Evolutionary conservation across 2,888 invertebrate genomes (phyloP).

Genomic region (Lucinisca nassula): DNA sequence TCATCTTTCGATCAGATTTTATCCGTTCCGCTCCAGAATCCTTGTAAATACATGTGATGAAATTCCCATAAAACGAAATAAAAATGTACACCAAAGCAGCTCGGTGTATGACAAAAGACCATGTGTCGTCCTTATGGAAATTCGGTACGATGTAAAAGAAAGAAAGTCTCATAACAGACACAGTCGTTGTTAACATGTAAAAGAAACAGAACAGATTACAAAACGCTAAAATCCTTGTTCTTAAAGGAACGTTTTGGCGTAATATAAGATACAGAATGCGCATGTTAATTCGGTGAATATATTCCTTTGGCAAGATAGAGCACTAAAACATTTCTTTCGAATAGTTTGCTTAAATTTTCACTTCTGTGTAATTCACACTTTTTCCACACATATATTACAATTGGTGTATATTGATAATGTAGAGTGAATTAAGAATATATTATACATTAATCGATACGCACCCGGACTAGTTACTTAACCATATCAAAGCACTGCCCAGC

Average conservation of each 20-base stretch:
- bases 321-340: no score
- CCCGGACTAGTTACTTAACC: no score
- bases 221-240: conserved; percentile 40
- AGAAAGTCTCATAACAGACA: conserved; percentile 32
- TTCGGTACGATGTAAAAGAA: conserved; percentile 55
- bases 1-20: background rate
- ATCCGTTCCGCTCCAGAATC: conserved; percentile 31
- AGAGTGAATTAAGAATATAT: no score
- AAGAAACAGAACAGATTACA: conserved; percentile 43
- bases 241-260: conserved; percentile 14
- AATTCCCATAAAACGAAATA: conserved; percentile 41
- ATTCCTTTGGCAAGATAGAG: no score
- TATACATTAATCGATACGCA: no score
- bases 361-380: no score
- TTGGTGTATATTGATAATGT: no score
- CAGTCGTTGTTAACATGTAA: conserved; percentile 41
- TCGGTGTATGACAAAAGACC: conserved; percentile 30
- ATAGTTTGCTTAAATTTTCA: no score
- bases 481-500: no score
- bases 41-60: conserved; percentile 48
- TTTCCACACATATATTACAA: no score
- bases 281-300: no score
- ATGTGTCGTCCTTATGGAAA: conserved; percentile 38
- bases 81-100: conserved; percentile 49
- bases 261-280: no score